These are phyloP conservation scores for Drosophila bipectinata DNA, from an alignment of 1,140 invertebrate genomes.

Conservation along the genomic window DNA sequence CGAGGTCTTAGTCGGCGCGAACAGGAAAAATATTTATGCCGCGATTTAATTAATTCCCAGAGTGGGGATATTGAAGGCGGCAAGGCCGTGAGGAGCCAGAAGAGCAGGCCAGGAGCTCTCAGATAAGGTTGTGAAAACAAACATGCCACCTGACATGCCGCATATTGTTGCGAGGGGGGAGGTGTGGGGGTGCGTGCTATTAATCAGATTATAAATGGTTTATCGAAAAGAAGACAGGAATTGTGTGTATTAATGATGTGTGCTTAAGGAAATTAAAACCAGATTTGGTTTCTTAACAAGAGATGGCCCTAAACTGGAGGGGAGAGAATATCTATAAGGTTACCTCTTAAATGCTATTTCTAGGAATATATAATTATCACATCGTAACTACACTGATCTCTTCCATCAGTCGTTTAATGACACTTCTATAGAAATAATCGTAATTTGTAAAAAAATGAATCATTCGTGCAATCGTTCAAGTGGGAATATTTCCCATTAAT, in stretches of 20 bases:
- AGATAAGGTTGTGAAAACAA: slow-evolving; percentile 46
- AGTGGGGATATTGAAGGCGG: slow-evolving; percentile 19
- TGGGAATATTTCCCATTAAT: slow-evolving; percentile 11
- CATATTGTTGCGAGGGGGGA: too few relatives aligned
- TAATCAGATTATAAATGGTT: slow-evolving; percentile 45
- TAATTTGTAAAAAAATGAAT: slow-evolving; percentile 20
- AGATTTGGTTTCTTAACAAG: not conserved
- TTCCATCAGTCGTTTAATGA: slow-evolving; percentile 20
- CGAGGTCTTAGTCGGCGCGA: slow-evolving; percentile 45
- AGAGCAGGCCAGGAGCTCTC: slow-evolving; percentile 5
- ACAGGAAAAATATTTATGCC: slow-evolving; percentile 53
- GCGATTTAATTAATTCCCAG: slow-evolving; percentile 52
- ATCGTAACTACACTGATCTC: slow-evolving; percentile 5
- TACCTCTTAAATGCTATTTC: too few relatives aligned
- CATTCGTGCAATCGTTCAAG: not conserved
- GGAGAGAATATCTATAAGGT: too few relatives aligned
- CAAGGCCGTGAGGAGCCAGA: not conserved
- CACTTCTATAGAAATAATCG: slow-evolving; percentile 30
- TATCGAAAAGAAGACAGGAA: slow-evolving; percentile 11
- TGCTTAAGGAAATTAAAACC: slow-evolving; percentile 19
- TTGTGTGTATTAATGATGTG: slow-evolving; percentile 29
- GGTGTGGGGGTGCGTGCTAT: slow-evolving; percentile 17
- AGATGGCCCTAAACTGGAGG: not conserved
- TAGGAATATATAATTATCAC: not conserved
- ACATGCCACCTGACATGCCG: slow-evolving; percentile 8